Evolutionary conservation across 2,888 invertebrate species (phyloP), one percentile per base, ranked within the genome.

Genomic region (Pterobdella sp.): DNA sequence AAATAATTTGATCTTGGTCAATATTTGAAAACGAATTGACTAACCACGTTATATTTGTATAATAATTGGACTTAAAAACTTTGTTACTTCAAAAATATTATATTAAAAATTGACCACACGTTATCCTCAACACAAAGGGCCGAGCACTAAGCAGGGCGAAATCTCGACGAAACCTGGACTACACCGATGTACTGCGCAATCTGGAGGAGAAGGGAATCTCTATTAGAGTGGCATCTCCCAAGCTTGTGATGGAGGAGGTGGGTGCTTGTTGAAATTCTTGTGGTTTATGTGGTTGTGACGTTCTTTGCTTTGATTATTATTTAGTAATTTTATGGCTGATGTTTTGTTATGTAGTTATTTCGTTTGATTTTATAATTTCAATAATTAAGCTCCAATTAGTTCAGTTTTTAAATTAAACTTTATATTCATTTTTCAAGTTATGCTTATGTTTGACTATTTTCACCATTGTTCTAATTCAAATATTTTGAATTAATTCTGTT

Each of bases 211-310:
- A 87, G 85, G 94, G 94, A 36, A 95, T 95, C 79, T 91, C 94
- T 1, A 97, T 98, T 77, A 87, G 98, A 81, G 94, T 98, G 0
- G 98, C 98, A 10, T 97, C 97, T 18, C 98, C 98, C 0, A 99
- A 99, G 85, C 86, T 98, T 75, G 96, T 98, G 0, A 98, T 98
- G 97, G 98, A 98, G 86, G 98, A 99, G 86, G 81, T 81, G 75
- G 31, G 76, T 72, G n/a, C n/a, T 18, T 42, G 10, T n/a, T n/a
- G n/a, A n/a, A n/a, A 63, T 0, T 32, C 22, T 10, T 64, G 65
- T 66, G 49, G 3, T n/a, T n/a, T 29, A 7, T 29, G 31, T 7
- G 7, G n/a, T 63, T 10, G 63, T 10, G 10, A 63, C 7, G 63
- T 26, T 7, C 63, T 7, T 63, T 7, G 49, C 7, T 18, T 34